A percentile compares a stretch with the other conserved stretches of the same genome.
Evolutionary conservation across 2,888 invertebrate species (phyloP).

Genomic region (Sphaerophoria taeniata): DNA sequence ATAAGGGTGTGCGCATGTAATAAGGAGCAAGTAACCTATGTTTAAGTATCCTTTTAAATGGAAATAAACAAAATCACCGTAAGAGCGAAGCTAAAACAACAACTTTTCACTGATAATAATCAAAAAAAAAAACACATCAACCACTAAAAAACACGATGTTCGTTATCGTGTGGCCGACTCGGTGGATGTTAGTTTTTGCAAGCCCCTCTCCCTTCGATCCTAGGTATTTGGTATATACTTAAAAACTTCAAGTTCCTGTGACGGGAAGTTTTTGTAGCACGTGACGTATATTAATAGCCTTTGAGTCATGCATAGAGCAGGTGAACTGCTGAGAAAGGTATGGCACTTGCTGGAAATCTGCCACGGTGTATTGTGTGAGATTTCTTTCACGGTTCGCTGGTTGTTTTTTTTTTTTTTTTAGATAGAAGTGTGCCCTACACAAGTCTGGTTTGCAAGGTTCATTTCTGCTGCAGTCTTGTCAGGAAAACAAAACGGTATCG

Average conservation of each 20-base stretch:
- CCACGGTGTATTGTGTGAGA: neutral
- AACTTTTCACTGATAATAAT: slow-evolving; percentile 30
- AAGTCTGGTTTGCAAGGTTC: slow-evolving; percentile 1
- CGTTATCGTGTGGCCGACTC: neutral
- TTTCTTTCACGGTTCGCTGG: slow-evolving; percentile 3
- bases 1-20: slow-evolving; percentile 29
- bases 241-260: slow-evolving; percentile 36
- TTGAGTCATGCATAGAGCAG: slow-evolving; percentile 9
- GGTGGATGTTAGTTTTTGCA: neutral
- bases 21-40: slow-evolving; percentile 7
- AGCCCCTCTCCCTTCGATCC: neutral
- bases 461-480: neutral
- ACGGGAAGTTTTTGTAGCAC: slow-evolving; percentile 38
- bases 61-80: slow-evolving; percentile 36
- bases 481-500: neutral
- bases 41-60: slow-evolving; percentile 1
- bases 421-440: slow-evolving; percentile 24
- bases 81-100: slow-evolving; percentile 2
- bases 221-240: slow-evolving; percentile 1
- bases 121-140: neutral
- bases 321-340: neutral
- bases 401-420: neutral
- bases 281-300: slow-evolving; percentile 37
- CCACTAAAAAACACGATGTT: slow-evolving; percentile 20
- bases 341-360: slow-evolving; percentile 12